phyloP scores from a whole-genome alignment of 2,113 vertebrate species.

The Gulo gulo region DNA sequence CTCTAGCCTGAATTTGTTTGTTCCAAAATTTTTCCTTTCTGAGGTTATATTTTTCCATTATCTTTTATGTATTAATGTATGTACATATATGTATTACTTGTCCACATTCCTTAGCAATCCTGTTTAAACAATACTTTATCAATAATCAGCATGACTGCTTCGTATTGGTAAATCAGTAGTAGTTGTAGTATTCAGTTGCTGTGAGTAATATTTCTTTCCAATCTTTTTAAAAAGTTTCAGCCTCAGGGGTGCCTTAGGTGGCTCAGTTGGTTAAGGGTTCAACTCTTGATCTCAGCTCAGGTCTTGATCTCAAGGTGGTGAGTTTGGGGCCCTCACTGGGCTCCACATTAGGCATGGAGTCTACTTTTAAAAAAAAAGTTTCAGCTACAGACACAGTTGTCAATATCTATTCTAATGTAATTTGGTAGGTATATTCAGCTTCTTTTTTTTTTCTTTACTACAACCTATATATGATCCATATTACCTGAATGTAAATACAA shows the following conservation, averaged over 20 bases:
- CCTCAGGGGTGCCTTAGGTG: not conserved
- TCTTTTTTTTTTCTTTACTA: not conserved
- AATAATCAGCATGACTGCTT: not conserved
- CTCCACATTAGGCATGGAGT: not conserved
- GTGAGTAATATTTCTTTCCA: constrained; percentile 4
- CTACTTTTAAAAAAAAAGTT: not conserved
- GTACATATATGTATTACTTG: not conserved
- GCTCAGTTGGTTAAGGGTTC: not conserved
- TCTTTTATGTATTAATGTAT: not conserved
- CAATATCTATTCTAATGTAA: not conserved
- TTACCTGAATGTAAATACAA: not conserved
- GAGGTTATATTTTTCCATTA: not conserved
- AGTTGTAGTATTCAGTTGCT: not conserved
- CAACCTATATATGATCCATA: not conserved
- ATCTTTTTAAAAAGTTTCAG: not conserved
- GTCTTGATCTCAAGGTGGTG: not conserved
- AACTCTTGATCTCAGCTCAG: not conserved
- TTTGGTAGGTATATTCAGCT: not conserved
- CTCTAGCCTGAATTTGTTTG: constrained; percentile 17
- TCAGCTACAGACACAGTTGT: not conserved
- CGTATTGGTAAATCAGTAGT: not conserved
- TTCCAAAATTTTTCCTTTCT: not conserved
- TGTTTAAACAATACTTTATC: not conserved
- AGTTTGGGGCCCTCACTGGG: not conserved
- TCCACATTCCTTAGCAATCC: not conserved